Conservation (phyloP, 2,797 vertebrate species). For the Erpetoichthys calabaricus region DNA sequence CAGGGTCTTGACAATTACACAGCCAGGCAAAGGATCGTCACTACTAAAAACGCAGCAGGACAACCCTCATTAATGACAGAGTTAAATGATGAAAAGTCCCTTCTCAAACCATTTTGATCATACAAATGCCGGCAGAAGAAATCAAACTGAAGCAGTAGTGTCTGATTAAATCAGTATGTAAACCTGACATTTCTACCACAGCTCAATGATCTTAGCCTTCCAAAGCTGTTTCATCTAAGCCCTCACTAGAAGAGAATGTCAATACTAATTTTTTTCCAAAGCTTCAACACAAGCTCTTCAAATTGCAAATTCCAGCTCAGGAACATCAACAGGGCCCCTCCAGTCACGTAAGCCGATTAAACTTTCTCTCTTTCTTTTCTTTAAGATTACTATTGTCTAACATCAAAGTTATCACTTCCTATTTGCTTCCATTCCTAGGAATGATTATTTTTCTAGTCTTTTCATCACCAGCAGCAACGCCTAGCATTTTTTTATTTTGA, state of each 20-base stretch:
- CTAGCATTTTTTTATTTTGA: no score
- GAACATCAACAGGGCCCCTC: not conserved
- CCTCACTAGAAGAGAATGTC: not conserved
- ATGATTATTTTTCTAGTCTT: no score
- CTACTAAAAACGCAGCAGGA: no score
- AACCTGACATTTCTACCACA: constrained; percentile 1
- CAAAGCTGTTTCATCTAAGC: not conserved
- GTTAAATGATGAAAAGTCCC: not conserved
- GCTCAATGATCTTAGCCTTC: not conserved
- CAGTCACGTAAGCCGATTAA: not conserved
- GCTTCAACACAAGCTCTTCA: not conserved
- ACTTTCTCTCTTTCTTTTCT: no score
- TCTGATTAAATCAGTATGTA: constrained; percentile 2
- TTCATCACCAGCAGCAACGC: no score
- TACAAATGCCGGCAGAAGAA: not conserved
- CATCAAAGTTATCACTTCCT: no score
- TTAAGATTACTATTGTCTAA: not conserved
- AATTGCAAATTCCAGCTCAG: not conserved
- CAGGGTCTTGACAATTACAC: no score
- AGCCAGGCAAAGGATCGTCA: no score
- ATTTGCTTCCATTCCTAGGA: no score
- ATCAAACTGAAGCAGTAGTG: constrained; percentile 2
- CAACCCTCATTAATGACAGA: not conserved
- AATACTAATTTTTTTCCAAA: not conserved
- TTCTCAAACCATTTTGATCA: not conserved